Base-by-base conservation (phyloP, 2,113 vertebrate genomes). In the Ondatra zibethicus region DNA sequence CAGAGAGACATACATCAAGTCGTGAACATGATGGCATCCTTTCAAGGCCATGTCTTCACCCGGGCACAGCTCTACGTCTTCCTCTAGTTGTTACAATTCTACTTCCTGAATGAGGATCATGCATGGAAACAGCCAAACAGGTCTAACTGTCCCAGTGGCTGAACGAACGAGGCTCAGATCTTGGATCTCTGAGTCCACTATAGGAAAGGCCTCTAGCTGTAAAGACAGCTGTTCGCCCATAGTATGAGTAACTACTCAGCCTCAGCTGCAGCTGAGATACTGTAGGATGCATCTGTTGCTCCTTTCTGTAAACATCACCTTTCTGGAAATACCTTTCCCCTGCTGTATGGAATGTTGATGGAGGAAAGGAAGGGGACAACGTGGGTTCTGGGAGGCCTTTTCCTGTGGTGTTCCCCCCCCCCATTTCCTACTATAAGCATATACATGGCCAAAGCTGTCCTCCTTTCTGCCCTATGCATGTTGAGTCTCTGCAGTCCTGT, bases 251-350 rank as follows among this genome's bases (percentile, higher is more conserved):
- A 36, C 66, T 36, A 72, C 77, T 50, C 45, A 81, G 42, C 81
- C 65, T 50, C 21, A 3, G 13, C 23, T 27, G 7, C 3, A 29
- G 25, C 16, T 10, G 17, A 66, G 63, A 29, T 31, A 8, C 16
- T 4, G 5, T 1, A 75, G 55, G 36, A 2, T 16, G 25, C 0
- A 27, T 12, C 45, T 4, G 0, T 2, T 10, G 5, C 7, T 36
- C 14, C 19, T 63, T 88, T 19, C 63, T 65, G 19, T 33, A 9
- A 4, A 13, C 39, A 36, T 6, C 27, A 42, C 23, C 52, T 84
- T 47, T 77, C 7, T 21, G 61, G 73, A 70, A 29, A 23, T 21
- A 25, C 75, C 82, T 45, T 42, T 72, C 52, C 12, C 70, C 14
- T 58, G 10, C 0, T 55, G 66, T 33, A 45, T 10, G 45, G 25